Conservation (phyloP, 2,797 vertebrate species). For the Aselliscus stoliczkanus region DNA sequence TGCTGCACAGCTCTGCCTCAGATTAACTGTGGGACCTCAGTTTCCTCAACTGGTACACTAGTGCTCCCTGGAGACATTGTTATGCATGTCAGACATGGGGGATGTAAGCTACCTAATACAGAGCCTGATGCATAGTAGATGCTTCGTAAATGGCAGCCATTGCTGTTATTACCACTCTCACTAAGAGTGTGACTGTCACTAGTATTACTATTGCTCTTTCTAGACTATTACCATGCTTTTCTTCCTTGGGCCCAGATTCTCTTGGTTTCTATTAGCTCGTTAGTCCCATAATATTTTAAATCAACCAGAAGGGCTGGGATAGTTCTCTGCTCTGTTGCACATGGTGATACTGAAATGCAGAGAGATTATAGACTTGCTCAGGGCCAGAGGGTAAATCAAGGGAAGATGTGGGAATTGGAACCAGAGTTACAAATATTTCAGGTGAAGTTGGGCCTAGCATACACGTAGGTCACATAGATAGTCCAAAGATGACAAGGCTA, state of each 20-base stretch:
- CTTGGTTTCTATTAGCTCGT: not conserved
- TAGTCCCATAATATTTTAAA: not conserved
- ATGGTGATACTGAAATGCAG: not conserved
- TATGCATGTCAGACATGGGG: not conserved
- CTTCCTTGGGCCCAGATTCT: not conserved
- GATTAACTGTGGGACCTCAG: not conserved
- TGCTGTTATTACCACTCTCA: not conserved
- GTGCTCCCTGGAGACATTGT: not conserved
- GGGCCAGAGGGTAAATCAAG: not conserved
- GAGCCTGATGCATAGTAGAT: not conserved
- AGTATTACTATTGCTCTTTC: not conserved
- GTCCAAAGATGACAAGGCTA: not conserved
- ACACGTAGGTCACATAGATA: not conserved
- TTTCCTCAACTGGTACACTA: not conserved
- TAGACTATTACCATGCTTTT: not conserved
- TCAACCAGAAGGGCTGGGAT: not conserved
- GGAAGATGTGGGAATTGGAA: not conserved
- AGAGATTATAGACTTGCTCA: not conserved
- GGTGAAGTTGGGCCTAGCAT: not conserved
- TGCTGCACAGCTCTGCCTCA: not conserved
- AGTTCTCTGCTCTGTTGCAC: not conserved
- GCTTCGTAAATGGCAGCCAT: not conserved
- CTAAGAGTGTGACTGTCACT: not conserved
- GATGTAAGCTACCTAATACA: not conserved
- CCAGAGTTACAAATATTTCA: not conserved